These are phyloP conservation scores for Pseudachorutes palmiensis DNA, from an alignment of 1,140 invertebrate species.

Conservation along the genomic window DNA sequence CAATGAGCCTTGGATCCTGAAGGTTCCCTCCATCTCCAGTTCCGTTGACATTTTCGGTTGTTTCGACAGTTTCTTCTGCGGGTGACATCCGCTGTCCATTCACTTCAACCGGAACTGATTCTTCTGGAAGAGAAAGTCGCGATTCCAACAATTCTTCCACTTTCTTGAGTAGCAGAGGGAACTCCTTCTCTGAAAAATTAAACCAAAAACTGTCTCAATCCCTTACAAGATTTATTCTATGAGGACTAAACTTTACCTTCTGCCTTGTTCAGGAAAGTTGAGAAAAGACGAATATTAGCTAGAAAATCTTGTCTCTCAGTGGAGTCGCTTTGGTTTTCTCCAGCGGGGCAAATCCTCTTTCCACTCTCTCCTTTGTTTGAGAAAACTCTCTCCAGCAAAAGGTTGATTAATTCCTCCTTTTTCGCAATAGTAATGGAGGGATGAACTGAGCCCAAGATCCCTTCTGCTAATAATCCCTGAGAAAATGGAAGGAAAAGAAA, in stretches of 20 bases:
- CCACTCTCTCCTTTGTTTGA: not conserved
- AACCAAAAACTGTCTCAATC: too few species aligned
- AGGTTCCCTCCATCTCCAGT: too few species aligned
- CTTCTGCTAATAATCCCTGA: slow-evolving; percentile 25
- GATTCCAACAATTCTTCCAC: too few species aligned
- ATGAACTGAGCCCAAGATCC: slow-evolving; percentile 20
- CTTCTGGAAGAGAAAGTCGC: too few species aligned
- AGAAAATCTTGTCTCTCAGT: not conserved
- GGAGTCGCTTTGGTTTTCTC: too few species aligned
- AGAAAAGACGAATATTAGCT: slow-evolving; percentile 21
- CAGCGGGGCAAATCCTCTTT: not conserved
- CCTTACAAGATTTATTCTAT: not conserved
- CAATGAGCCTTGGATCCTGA: too few species aligned
- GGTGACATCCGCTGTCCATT: too few species aligned
- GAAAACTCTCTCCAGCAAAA: slow-evolving; percentile 16
- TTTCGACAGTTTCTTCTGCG: not conserved
- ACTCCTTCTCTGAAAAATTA: too few species aligned
- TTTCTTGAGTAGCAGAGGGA: not conserved
- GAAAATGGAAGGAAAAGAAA: too few species aligned
- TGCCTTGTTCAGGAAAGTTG: slow-evolving; percentile 29
- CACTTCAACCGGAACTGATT: too few species aligned
- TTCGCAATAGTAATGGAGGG: slow-evolving; percentile 17
- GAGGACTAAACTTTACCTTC: slow-evolving; percentile 15
- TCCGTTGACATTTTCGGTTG: too few species aligned
- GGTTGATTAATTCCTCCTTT: slow-evolving; percentile 19